Percentiles rank a stretch among this genome's conserved stretches.
phyloP scores from a whole-genome alignment of 2,113 vertebrate species.

The Corythaixoides concolor region DNA sequence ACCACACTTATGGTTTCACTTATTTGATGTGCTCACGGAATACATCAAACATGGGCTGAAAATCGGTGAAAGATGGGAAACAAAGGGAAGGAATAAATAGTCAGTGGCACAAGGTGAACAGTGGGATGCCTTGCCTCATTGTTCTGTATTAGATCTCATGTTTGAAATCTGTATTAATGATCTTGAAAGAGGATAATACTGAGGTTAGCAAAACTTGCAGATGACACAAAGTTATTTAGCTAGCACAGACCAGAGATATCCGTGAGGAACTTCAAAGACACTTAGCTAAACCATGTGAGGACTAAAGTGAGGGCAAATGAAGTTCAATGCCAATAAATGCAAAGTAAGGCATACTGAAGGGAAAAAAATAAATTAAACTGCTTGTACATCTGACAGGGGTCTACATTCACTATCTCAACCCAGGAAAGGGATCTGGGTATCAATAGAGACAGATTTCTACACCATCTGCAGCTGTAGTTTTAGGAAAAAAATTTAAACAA shows the following conservation, averaged over 20 bases:
- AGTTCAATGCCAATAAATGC: conserved; percentile 60
- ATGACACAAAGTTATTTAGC: conserved; percentile 58
- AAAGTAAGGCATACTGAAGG: conserved; percentile 40
- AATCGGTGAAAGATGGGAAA: neutral
- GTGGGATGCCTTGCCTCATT: conserved; percentile 20
- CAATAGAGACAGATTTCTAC: conserved; percentile 55
- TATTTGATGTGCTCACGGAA: conserved; percentile 15
- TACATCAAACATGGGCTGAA: conserved; percentile 27
- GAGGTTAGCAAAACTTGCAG: conserved; percentile 59
- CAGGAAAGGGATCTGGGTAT: conserved; percentile 31
- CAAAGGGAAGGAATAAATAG: conserved; percentile 51
- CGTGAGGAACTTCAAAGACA: conserved; percentile 43
- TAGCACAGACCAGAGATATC: conserved; percentile 14
- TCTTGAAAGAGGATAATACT: conserved; percentile 47
- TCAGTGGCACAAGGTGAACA: conserved; percentile 57
- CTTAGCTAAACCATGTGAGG: conserved; percentile 43
- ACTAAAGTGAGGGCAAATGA: conserved; percentile 39
- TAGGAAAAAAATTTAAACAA: conserved; percentile 40
- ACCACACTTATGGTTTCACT: conserved; percentile 20
- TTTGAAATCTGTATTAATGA: conserved; percentile 60
- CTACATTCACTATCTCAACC: conserved; percentile 21
- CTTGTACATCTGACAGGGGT: conserved; percentile 45
- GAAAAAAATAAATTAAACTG: conserved; percentile 48
- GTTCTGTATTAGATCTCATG: conserved; percentile 5
- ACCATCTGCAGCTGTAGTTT: conserved; percentile 32